Conservation (phyloP, 2,888 invertebrate genomes). For the Smittia sp. region DNA sequence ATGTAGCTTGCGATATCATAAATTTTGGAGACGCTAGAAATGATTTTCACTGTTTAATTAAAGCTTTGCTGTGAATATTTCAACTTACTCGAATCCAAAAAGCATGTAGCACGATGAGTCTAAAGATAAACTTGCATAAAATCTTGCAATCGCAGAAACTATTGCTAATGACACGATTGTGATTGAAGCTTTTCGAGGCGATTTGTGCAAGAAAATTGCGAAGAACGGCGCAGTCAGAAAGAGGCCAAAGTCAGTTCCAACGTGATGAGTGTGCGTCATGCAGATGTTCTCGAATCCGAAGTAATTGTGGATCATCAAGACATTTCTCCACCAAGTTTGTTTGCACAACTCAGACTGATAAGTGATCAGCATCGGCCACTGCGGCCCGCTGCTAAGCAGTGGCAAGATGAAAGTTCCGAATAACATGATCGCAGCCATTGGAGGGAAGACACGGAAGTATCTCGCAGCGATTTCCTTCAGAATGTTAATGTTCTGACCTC, state of each 20-base stretch:
- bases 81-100: conserved; percentile 63
- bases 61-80: not conserved
- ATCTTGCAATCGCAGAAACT: conserved; percentile 61
- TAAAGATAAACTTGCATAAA: conserved; percentile 60
- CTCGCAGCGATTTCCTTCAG: conserved; percentile 63
- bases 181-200: conserved; percentile 57
- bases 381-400: conserved; percentile 62
- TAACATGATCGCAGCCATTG: conserved; percentile 62
- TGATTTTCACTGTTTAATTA: conserved; percentile 30
- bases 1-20: conserved; percentile 67
- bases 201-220: conserved; percentile 60
- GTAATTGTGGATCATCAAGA: conserved; percentile 69
- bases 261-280: conserved; percentile 55
- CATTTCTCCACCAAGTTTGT: conserved; percentile 67
- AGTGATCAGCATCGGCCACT: conserved; percentile 67
- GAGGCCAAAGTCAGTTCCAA: conserved; percentile 69
- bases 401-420: conserved; percentile 68
- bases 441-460: conserved; percentile 61
- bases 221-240: conserved; percentile 63
- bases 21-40: conserved; percentile 60
- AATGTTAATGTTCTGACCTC: conserved; percentile 57
- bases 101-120: conserved; percentile 64
- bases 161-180: conserved; percentile 54
- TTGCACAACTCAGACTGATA: conserved; percentile 68
- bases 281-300: conserved; percentile 68